Conservation (phyloP, 2,113 vertebrate species). For the Oxyruncus cristatus region DNA sequence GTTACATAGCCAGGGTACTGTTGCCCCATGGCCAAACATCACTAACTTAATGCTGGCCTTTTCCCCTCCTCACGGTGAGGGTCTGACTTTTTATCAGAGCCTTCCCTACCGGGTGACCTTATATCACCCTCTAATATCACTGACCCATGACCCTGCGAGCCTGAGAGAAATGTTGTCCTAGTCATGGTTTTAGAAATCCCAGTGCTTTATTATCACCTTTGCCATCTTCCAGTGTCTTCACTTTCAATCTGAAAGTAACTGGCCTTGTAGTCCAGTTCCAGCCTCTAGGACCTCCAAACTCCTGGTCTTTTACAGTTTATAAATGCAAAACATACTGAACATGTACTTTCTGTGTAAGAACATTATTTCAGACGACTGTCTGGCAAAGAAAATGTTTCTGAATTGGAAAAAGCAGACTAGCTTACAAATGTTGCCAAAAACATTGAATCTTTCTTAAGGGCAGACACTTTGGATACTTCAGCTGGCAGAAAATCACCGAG, state of each 20-base stretch:
- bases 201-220: neutral
- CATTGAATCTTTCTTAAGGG: constrained; percentile 49
- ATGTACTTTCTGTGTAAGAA: constrained; percentile 56
- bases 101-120: neutral
- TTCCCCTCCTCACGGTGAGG: neutral
- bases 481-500: constrained; percentile 30
- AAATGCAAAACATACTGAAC: constrained; percentile 17
- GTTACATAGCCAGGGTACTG: neutral
- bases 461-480: constrained; percentile 44
- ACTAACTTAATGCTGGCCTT: neutral
- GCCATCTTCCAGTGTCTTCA: neutral
- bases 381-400: constrained; percentile 46
- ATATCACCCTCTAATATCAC: neutral
- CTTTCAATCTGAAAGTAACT: neutral
- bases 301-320: neutral
- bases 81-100: neutral
- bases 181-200: neutral
- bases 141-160: neutral
- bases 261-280: neutral
- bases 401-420: constrained; percentile 61
- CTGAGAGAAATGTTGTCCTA: neutral
- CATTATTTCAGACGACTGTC: constrained; percentile 55
- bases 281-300: neutral
- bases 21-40: neutral
- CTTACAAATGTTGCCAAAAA: constrained; percentile 28